Conservation (phyloP, 2,113 vertebrate species). For the Petrocephalus zakoni region DNA sequence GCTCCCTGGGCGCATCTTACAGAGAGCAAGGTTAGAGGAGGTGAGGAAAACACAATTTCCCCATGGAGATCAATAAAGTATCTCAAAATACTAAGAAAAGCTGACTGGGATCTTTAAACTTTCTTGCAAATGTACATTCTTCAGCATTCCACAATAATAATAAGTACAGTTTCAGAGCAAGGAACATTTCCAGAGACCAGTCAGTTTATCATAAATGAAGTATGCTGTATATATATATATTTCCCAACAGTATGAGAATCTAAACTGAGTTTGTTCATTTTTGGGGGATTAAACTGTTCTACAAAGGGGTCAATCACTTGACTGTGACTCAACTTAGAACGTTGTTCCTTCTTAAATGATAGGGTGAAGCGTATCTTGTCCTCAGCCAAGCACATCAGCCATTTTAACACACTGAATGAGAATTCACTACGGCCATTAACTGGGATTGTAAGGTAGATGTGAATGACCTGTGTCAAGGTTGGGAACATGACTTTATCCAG, state of each 20-base stretch:
- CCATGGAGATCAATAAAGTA: too few relatives aligned
- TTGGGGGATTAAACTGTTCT: slow-evolving; percentile 12
- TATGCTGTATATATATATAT: neutral
- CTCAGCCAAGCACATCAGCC: neutral
- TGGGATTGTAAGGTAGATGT: neutral
- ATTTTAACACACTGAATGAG: slow-evolving; percentile 7
- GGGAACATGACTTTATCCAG: slow-evolving; percentile 17
- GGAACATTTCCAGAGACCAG: neutral
- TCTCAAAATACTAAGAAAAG: too few relatives aligned
- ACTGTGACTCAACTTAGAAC: slow-evolving; percentile 18
- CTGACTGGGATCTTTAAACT: neutral
- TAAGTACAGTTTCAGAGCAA: neutral
- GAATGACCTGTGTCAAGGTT: slow-evolving; percentile 12
- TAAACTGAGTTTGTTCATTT: neutral
- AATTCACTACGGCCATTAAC: too few relatives aligned
- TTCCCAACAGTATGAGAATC: neutral
- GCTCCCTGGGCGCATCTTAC: too few relatives aligned
- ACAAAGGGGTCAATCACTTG: slow-evolving; percentile 18
- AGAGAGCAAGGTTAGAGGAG: too few relatives aligned
- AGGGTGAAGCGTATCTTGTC: slow-evolving; percentile 12
- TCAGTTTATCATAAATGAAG: neutral
- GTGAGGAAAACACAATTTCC: too few relatives aligned
- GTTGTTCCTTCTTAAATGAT: slow-evolving; percentile 4
- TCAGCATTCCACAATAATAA: slow-evolving; percentile 1
- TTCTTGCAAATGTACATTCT: neutral